phyloP scores from a whole-genome alignment of 1,140 invertebrate genomes.

The Drosophila varians region DNA sequence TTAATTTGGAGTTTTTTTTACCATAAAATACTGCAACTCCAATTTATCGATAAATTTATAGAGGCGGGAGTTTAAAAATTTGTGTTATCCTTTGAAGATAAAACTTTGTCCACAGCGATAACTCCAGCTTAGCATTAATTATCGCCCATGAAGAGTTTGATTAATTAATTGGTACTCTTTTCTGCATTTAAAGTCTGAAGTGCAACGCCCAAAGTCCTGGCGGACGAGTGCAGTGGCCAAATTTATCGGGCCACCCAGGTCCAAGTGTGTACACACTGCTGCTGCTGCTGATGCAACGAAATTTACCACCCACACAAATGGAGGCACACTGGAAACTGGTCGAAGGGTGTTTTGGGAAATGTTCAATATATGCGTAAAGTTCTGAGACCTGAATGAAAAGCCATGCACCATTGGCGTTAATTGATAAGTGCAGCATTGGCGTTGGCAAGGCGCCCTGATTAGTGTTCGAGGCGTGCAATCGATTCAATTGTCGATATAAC shows the following conservation, averaged over 20 bases:
- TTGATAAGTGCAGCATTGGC: conserved; percentile 5
- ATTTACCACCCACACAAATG: not conserved
- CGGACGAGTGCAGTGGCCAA: not conserved
- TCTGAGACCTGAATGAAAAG: conserved; percentile 44
- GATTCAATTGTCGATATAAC: not conserved
- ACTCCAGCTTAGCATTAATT: too few relatives aligned
- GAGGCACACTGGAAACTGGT: conserved; percentile 21
- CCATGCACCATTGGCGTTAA: conserved; percentile 27
- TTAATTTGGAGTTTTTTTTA: too few relatives aligned
- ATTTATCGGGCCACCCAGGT: not conserved
- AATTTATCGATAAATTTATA: not conserved
- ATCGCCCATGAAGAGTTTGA: too few relatives aligned
- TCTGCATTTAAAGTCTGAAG: too few relatives aligned
- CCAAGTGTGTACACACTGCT: not conserved
- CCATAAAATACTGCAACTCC: not conserved
- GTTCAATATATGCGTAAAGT: conserved; percentile 68
- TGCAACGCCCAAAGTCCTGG: not conserved
- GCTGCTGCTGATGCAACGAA: not conserved
- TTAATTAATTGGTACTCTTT: too few relatives aligned
- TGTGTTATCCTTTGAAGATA: not conserved
- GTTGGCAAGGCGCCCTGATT: not conserved
- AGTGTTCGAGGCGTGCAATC: not conserved
- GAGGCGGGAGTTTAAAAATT: not conserved
- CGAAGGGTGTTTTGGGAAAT: conserved; percentile 65
- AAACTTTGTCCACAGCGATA: too few relatives aligned